Percentiles rank a stretch among this genome's conserved stretches.
These are phyloP conservation scores for Eolophus roseicapilla DNA, from an alignment of 2,113 vertebrate genomes.

Conservation along the genomic window DNA sequence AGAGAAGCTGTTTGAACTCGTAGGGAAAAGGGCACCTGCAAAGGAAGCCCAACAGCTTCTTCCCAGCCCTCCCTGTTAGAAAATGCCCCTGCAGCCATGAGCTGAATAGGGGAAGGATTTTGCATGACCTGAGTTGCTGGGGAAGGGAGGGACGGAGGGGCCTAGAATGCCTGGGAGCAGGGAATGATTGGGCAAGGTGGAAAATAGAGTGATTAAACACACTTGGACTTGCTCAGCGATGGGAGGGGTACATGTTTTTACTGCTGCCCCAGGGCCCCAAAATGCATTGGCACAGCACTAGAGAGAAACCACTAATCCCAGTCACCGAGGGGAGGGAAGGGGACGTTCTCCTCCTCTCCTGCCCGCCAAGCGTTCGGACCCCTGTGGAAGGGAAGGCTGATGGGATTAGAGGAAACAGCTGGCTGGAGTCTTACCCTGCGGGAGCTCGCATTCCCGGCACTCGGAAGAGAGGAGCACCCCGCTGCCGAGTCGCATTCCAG, in stretches of 20 bases:
- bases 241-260: neutral
- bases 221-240: slow-evolving; percentile 16
- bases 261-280: slow-evolving; percentile 38
- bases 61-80: neutral
- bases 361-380: neutral
- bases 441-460: slow-evolving; percentile 62
- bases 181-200: slow-evolving; percentile 13
- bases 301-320: slow-evolving; percentile 41
- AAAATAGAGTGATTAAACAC: slow-evolving; percentile 4
- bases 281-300: neutral
- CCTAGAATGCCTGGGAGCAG: neutral
- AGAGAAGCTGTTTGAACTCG: neutral
- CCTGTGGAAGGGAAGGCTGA: slow-evolving; percentile 59
- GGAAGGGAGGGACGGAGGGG: neutral
- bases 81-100: neutral
- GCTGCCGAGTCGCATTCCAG: slow-evolving; percentile 70
- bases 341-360: neutral
- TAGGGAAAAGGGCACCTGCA: neutral
- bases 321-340: neutral
- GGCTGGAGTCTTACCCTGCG: slow-evolving; percentile 61
- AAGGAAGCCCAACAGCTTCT: neutral
- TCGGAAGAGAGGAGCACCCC: slow-evolving; percentile 59
- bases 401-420: slow-evolving; percentile 74
- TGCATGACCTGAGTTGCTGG: neutral
- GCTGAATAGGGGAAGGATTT: neutral